These are phyloP conservation scores for Mesembrinibis cayennensis DNA, from an alignment of 2,113 vertebrate species.

Conservation along the genomic window DNA sequence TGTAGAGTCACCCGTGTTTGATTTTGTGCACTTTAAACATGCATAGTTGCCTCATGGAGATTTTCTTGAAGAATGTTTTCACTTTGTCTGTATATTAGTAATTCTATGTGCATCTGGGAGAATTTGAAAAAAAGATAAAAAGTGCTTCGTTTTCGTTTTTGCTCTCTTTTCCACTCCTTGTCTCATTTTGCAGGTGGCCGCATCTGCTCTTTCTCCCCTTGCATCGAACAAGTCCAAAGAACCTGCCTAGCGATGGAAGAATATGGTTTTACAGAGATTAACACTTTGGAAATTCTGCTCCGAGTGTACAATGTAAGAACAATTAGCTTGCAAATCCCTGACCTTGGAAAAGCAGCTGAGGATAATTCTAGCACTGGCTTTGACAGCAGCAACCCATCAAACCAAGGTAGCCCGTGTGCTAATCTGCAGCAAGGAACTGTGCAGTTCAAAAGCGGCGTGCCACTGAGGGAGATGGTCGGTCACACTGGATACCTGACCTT, in stretches of 20 bases:
- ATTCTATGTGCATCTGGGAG: background rate
- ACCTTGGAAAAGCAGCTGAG: conserved; percentile 80
- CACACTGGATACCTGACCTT: conserved; percentile 98
- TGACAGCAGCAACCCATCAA: conserved; percentile 17
- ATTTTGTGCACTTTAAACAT: background rate
- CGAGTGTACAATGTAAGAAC: conserved; percentile 85
- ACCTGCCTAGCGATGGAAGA: conserved; percentile 84
- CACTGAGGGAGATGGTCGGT: conserved; percentile 86
- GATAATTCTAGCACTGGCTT: conserved; percentile 1
- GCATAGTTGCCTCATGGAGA: background rate
- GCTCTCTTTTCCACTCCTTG: background rate
- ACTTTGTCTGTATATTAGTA: background rate
- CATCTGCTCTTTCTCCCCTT: conserved; percentile 94
- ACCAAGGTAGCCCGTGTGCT: background rate
- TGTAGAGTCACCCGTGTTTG: background rate
- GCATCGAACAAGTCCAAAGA: conserved; percentile 95
- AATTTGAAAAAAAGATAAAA: background rate
- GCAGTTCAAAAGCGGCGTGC: conserved; percentile 83
- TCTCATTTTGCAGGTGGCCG: conserved; percentile 83
- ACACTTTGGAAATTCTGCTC: conserved; percentile 92
- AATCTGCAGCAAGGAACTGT: conserved; percentile 54
- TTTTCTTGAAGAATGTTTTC: background rate
- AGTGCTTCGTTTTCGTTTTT: background rate
- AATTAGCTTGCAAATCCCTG: conserved; percentile 83
- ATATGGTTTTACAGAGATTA: conserved; percentile 86